Evolutionary conservation across 2,113 vertebrate genomes (phyloP).

Genomic region (Sinocyclocheilus anshuiensis): DNA sequence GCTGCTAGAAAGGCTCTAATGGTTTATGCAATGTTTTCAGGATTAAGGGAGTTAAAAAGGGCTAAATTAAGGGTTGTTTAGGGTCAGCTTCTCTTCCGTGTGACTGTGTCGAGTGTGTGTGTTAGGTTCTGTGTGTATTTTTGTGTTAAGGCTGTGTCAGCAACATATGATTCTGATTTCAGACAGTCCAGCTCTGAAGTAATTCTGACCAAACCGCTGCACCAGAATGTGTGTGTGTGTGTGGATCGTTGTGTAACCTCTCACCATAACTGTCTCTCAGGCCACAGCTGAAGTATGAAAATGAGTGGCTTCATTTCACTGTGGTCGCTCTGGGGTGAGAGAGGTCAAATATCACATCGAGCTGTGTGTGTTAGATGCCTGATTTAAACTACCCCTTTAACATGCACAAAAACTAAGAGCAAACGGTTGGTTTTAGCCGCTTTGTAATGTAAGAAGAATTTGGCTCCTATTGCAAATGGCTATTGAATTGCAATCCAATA

Average conservation of each 20-base stretch:
- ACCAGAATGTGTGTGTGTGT: conserved; percentile 13
- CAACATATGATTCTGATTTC: conserved; percentile 49
- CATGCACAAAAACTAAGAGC: conserved; percentile 10
- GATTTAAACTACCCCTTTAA: conserved; percentile 17
- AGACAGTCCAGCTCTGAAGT: conserved; percentile 43
- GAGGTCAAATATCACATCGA: conserved; percentile 35
- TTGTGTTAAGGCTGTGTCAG: conserved; percentile 36
- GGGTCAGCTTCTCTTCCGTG: conserved; percentile 10
- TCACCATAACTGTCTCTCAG: conserved; percentile 41
- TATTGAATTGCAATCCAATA: conserved; percentile 30
- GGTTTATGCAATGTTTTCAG: conserved; percentile 35
- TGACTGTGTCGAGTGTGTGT: conserved; percentile 1
- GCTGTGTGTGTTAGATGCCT: conserved; percentile 30
- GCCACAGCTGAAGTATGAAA: conserved; percentile 52
- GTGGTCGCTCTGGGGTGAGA: conserved; percentile 36
- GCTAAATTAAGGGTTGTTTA: conserved; percentile 30
- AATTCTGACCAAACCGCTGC: conserved; percentile 35
- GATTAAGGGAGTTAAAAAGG: conserved; percentile 26
- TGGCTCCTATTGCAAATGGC: conserved; percentile 1
- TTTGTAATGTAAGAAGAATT: conserved; percentile 36
- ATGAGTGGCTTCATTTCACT: conserved; percentile 47
- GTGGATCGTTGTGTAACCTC: conserved; percentile 40
- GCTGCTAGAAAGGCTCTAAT: conserved; percentile 26
- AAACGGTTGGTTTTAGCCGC: conserved; percentile 12
- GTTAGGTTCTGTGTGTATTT: neutral